phyloP scores from a whole-genome alignment of 2,888 invertebrate genomes.

The Acrocera orbiculus region DNA sequence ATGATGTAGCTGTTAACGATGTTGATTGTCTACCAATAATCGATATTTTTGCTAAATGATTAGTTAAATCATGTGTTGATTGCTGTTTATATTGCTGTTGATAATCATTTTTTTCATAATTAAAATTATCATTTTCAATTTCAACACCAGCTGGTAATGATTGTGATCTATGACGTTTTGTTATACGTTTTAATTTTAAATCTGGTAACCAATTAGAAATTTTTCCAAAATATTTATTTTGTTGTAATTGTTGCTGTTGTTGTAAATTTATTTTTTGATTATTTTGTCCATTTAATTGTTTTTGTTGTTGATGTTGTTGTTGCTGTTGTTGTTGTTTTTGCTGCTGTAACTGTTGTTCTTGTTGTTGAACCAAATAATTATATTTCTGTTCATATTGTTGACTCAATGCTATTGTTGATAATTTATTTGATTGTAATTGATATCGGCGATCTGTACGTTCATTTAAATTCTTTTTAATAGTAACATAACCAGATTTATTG shows the following conservation, averaged over 20 bases:
- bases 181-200: slow-evolving; percentile 40
- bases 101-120: slow-evolving; percentile 18
- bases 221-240: slow-evolving; percentile 34
- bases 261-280: slow-evolving; percentile 10
- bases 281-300: slow-evolving; percentile 10
- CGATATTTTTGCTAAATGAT: slow-evolving; percentile 21
- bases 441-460: slow-evolving; percentile 22
- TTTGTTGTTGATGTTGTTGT: slow-evolving; percentile 7
- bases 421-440: slow-evolving; percentile 1
- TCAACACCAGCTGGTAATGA: slow-evolving; percentile 59
- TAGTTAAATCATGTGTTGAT: slow-evolving; percentile 18
- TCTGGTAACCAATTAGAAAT: slow-evolving; percentile 59
- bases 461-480: slow-evolving; percentile 19
- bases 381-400: slow-evolving; percentile 16
- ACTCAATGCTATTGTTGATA: slow-evolving; percentile 17
- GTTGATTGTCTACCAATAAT: slow-evolving; percentile 18
- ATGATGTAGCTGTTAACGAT: slow-evolving; percentile 7
- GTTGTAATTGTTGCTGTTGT: slow-evolving; percentile 19
- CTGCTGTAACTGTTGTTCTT: slow-evolving; percentile 7
- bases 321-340: slow-evolving; percentile 19
- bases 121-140: slow-evolving; percentile 32
- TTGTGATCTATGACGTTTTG: slow-evolving; percentile 62
- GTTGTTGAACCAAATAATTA: slow-evolving; percentile 2
- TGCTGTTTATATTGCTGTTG: slow-evolving; percentile 16
- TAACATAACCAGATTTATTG: slow-evolving; percentile 14